Evolutionary conservation across 2,797 vertebrate species (phyloP).

Genomic region (Setipinna tenuifilis): DNA sequence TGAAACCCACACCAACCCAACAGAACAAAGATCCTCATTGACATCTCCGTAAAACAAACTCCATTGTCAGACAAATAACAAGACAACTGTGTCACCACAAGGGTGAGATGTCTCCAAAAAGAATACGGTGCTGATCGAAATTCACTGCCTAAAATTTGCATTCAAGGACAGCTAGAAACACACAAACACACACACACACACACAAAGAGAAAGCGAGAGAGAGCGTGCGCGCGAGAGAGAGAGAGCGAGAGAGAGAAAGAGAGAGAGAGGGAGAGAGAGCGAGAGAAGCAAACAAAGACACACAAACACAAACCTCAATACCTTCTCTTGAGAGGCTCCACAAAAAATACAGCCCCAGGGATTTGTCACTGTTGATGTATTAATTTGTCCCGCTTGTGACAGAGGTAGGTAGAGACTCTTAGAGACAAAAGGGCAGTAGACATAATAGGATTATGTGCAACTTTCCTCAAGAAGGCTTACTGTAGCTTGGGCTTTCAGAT

Average conservation of each 20-base stretch:
- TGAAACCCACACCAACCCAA: background rate
- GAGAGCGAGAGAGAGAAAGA: too few relatives aligned
- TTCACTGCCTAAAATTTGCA: background rate
- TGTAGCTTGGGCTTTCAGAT: background rate
- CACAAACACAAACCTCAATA: background rate
- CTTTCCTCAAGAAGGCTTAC: background rate
- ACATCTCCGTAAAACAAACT: background rate
- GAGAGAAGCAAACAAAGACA: background rate
- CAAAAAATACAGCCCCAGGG: background rate
- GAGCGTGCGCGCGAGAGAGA: too few relatives aligned
- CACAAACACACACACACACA: background rate
- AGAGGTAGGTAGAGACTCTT: background rate
- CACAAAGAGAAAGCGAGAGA: background rate
- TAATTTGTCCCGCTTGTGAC: background rate
- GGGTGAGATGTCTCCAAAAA: background rate
- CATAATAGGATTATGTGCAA: conserved; percentile 5
- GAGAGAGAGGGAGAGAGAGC: too few relatives aligned
- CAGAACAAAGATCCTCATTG: background rate
- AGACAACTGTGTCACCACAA: background rate
- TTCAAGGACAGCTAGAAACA: background rate
- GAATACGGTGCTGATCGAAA: background rate
- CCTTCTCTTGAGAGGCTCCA: background rate
- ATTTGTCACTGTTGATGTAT: background rate
- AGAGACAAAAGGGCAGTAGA: background rate
- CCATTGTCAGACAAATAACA: conserved; percentile 7